Conservation (phyloP, 2,113 vertebrate genomes). For the Otis tarda region DNA sequence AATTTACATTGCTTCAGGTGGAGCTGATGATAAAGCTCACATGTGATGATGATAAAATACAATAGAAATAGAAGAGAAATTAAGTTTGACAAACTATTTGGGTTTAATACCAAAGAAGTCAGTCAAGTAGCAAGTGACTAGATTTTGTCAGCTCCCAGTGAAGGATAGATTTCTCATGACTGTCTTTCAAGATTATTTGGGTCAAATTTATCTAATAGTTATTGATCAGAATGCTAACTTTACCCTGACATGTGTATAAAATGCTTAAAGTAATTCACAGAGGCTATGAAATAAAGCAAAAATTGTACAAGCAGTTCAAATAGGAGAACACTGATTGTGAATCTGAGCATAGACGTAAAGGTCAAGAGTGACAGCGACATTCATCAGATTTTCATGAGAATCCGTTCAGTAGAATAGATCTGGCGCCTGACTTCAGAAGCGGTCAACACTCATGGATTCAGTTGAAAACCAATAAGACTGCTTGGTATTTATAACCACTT, state of each 20-base stretch:
- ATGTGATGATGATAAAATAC: neutral
- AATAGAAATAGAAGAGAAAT: neutral
- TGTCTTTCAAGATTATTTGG: neutral
- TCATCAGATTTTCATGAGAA: conserved; percentile 38
- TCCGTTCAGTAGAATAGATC: neutral
- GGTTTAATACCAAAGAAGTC: neutral
- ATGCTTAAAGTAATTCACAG: conserved; percentile 18
- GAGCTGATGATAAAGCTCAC: neutral
- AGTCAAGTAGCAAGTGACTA: neutral
- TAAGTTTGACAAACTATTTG: neutral
- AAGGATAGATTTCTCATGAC: neutral
- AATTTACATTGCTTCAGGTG: neutral
- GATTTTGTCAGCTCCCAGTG: neutral
- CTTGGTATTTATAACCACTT: neutral
- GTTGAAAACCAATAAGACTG: neutral
- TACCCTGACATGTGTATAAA: neutral
- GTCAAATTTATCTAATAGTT: conserved; percentile 23
- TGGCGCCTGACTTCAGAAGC: conserved; percentile 20
- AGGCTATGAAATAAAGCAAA: conserved; percentile 6
- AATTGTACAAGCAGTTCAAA: neutral
- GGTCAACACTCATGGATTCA: neutral
- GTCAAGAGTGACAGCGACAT: conserved; percentile 56
- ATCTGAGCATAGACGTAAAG: conserved; percentile 31
- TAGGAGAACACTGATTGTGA: neutral
- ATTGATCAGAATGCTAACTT: conserved; percentile 32